Conservation (phyloP, 2,888 invertebrate genomes). For the Hedychridium roseum region DNA sequence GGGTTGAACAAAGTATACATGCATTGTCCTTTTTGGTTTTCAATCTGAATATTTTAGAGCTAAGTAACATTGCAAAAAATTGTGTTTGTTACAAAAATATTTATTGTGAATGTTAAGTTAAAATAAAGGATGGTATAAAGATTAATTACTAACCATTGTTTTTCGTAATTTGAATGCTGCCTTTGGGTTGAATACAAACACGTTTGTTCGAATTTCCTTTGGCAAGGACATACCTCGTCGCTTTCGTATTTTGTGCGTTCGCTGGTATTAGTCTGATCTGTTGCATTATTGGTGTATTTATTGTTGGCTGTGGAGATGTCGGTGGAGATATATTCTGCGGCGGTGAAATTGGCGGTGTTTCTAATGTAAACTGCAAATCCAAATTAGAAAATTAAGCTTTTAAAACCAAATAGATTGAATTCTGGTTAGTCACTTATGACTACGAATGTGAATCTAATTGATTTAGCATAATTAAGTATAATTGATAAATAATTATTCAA, state of each 20-base stretch:
- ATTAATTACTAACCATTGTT: slow-evolving; percentile 31
- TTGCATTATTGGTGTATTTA: slow-evolving; percentile 25
- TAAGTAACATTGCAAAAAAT: no score
- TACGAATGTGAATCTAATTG: no score
- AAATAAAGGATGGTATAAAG: no score
- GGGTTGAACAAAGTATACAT: no score
- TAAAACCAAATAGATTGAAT: no score
- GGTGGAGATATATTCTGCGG: slow-evolving; percentile 55
- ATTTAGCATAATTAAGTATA: no score
- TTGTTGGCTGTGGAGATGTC: slow-evolving; percentile 49
- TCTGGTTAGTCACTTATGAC: no score
- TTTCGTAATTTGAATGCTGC: slow-evolving; percentile 19
- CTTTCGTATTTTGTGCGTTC: slow-evolving; percentile 44
- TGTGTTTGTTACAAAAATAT: no score
- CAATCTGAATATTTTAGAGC: no score
- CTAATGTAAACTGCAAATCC: slow-evolving; percentile 43
- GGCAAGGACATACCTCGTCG: slow-evolving; percentile 34
- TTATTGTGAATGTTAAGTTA: no score
- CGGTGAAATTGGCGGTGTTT: slow-evolving; percentile 64
- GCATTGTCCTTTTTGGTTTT: no score
- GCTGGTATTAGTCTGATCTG: slow-evolving; percentile 49
- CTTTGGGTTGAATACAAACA: slow-evolving; percentile 50
- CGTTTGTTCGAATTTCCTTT: slow-evolving; percentile 45
- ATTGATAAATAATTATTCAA: no score
- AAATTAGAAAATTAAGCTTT: slow-evolving; percentile 3